Evolutionary conservation across 2,113 vertebrate species (phyloP).

Genomic region (Cromileptes altivelis): DNA sequence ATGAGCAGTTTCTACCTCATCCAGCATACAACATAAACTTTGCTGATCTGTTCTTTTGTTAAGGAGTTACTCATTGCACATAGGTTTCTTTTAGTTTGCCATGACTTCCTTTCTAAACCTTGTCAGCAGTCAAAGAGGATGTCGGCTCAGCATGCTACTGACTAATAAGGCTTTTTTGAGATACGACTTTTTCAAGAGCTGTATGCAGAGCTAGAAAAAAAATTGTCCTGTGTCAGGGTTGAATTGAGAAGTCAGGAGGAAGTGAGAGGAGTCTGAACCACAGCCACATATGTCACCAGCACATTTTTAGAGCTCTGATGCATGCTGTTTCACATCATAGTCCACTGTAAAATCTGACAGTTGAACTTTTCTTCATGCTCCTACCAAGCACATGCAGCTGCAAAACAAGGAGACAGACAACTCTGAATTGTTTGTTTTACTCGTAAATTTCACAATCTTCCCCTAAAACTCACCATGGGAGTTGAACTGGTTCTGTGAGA

Average conservation of each 20-base stretch:
- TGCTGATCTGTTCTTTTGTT: slow-evolving; percentile 9
- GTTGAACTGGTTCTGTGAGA: background rate
- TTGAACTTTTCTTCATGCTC: background rate
- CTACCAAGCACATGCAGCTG: background rate
- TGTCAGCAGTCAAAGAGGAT: slow-evolving; percentile 67
- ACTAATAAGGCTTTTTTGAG: slow-evolving; percentile 61
- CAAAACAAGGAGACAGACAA: background rate
- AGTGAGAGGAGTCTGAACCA: slow-evolving; percentile 86
- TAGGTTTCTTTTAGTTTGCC: background rate
- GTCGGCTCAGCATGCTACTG: slow-evolving; percentile 59
- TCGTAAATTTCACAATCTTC: background rate
- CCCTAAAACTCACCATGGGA: background rate
- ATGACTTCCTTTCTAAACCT: slow-evolving; percentile 37
- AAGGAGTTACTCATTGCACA: background rate
- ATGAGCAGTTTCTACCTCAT: background rate
- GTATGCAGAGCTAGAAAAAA: slow-evolving; percentile 18
- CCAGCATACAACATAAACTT: background rate
- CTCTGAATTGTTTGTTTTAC: background rate
- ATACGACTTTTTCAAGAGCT: slow-evolving; percentile 16
- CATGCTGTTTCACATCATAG: background rate
- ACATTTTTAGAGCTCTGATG: background rate
- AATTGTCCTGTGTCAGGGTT: slow-evolving; percentile 29
- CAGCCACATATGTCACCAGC: slow-evolving; percentile 58
- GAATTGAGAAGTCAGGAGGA: slow-evolving; percentile 86
- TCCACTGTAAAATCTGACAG: background rate